Evolutionary conservation across 2,888 invertebrate species (phyloP).

Genomic region (Thera obeliscata): DNA sequence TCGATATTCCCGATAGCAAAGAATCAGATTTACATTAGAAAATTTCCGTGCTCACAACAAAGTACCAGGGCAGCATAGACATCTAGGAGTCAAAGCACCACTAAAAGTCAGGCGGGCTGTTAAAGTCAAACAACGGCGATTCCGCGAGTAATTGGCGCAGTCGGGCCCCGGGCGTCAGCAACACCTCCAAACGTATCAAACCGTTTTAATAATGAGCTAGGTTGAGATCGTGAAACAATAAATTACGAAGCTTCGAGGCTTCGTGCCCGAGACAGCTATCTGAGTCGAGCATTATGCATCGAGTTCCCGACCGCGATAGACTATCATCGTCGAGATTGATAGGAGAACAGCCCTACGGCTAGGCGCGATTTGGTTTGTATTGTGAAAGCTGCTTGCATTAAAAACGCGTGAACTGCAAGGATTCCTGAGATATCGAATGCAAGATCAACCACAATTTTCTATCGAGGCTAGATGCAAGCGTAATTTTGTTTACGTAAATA

Average conservation of each 20-base stretch:
- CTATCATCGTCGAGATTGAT: constrained; percentile 84
- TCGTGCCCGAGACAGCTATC: constrained; percentile 84
- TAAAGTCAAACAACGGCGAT: constrained; percentile 72
- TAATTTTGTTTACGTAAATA: not conserved
- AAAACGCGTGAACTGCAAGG: constrained; percentile 56
- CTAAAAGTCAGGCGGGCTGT: constrained; percentile 71
- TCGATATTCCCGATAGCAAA: constrained; percentile 6
- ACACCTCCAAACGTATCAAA: constrained; percentile 83
- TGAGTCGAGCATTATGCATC: constrained; percentile 81
- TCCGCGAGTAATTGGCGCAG: constrained; percentile 77
- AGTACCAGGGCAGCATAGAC: constrained; percentile 48
- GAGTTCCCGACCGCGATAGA: constrained; percentile 72
- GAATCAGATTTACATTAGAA: constrained; percentile 14
- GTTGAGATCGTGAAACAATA: constrained; percentile 84
- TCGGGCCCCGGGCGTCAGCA: constrained; percentile 77
- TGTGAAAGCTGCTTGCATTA: constrained; percentile 63
- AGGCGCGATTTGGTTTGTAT: constrained; percentile 66
- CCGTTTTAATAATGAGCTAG: constrained; percentile 84
- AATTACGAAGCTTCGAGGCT: constrained; percentile 84
- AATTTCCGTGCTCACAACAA: constrained; percentile 27
- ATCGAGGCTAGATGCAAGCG: constrained; percentile 8
- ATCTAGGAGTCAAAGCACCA: constrained; percentile 58
- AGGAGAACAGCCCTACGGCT: constrained; percentile 81
- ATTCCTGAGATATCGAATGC: constrained; percentile 22
- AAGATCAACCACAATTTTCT: constrained; percentile 21